Base-by-base conservation (phyloP, 2,888 invertebrate genomes). In the Leucozona laternaria region DNA sequence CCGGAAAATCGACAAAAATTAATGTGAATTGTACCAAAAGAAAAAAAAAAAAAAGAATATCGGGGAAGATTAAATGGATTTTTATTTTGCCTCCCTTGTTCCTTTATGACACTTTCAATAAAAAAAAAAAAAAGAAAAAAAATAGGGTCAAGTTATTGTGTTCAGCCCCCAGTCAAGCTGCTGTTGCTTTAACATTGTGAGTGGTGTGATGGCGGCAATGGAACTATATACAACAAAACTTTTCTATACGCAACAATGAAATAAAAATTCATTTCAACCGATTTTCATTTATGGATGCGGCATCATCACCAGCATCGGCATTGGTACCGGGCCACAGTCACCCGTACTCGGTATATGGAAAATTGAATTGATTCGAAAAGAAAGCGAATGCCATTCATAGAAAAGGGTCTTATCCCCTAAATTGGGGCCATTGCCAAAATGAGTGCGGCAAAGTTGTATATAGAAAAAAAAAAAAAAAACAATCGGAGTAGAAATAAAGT, bases 51-150 rank as follows among this genome's bases (percentile, higher is more conserved):
- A 28, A 45, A 45, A 37, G 34, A 31, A 25, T 22, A 53, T 53
- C 50, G 17, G 28, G 45, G 45, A 13, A 50, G 43, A 72, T 77
- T 73, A 77, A 80, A 81, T 84, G 71, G 75, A 15, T 73, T 79
- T 75, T 79, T 73, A 79, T 71, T 70, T 57, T 17, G 22, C 58
- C 48, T 45, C 60, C 66, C 73, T 31, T 68, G 50, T 77, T 80
- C 76, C 80, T 68, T 79, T 84, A 68, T 68, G 80, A 77, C 72
- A 72, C 71, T 76, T 71, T 66, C 50, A 48, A 72, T 40, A 62
- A 57, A 4, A 28, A 31, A 10, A 28, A 50, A 31, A 57, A 57
- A 31, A 10, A 28, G 43, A 31, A 57, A 57, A 57, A 53, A 62
- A 77, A 76, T 45, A 78, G 68, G 72, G 68, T 75, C 73, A 79